Evolutionary conservation across 2,888 invertebrate genomes (phyloP).

Genomic region (Bombylius major): DNA sequence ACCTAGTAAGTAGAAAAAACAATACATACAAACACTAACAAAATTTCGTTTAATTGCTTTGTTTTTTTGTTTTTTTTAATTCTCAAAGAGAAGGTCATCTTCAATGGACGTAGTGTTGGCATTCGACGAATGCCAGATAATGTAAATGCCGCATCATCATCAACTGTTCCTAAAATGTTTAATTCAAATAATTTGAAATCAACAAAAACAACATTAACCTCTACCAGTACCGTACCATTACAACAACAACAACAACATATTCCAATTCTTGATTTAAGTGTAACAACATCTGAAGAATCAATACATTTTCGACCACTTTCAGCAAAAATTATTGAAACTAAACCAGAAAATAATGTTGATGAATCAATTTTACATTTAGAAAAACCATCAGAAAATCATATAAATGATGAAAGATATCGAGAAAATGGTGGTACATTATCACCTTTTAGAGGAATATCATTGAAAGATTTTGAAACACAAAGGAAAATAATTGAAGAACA

Average conservation of each 20-base stretch:
- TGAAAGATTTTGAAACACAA: slow-evolving; percentile 54
- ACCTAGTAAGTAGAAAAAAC: neutral
- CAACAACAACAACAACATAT: slow-evolving; percentile 1
- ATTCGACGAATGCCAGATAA: slow-evolving; percentile 29
- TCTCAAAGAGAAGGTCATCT: slow-evolving; percentile 9
- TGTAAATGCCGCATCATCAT: slow-evolving; percentile 16
- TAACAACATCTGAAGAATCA: neutral
- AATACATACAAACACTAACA: no score
- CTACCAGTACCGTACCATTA: neutral
- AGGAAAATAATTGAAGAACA: slow-evolving; percentile 69
- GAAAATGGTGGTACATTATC: slow-evolving; percentile 16
- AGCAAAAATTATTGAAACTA: slow-evolving; percentile 6
- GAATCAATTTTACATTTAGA: slow-evolving; percentile 11
- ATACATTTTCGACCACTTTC: slow-evolving; percentile 16
- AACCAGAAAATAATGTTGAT: neutral
- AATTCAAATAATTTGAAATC: no score
- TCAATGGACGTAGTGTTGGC: slow-evolving; percentile 28
- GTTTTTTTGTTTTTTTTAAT: neutral
- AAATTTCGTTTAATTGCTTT: no score
- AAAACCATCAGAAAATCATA: slow-evolving; percentile 10
- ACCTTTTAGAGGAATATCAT: slow-evolving; percentile 41
- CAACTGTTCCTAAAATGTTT: neutral
- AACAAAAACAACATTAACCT: neutral
- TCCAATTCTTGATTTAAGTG: neutral
- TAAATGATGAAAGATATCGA: slow-evolving; percentile 19